Conservation (phyloP, 2,797 vertebrate species). For the Melanotaenia pygmaea region DNA sequence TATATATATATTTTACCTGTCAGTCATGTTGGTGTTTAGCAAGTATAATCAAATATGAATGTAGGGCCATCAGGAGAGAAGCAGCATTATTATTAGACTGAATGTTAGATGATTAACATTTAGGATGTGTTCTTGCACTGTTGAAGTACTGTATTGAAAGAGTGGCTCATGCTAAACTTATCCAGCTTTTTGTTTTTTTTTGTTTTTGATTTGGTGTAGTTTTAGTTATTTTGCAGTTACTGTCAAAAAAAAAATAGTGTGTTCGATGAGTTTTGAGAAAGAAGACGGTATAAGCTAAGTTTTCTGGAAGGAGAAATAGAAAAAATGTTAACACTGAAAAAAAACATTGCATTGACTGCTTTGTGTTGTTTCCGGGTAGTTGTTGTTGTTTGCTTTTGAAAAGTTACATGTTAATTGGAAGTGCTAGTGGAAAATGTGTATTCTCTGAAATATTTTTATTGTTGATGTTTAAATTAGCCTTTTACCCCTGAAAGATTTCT, state of each 20-base stretch:
- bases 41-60: conserved; percentile 70
- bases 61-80: conserved; percentile 52
- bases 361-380: conserved; percentile 58
- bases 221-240: conserved; percentile 53
- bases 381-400: conserved; percentile 54
- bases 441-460: conserved; percentile 44
- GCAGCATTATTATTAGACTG: conserved; percentile 21
- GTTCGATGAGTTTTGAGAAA: conserved; percentile 47
- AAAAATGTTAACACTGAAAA: conserved; percentile 68
- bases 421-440: conserved; percentile 44
- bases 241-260: conserved; percentile 31
- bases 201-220: conserved; percentile 48
- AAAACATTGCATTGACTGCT: conserved; percentile 31
- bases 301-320: conserved; percentile 52
- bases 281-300: conserved; percentile 71
- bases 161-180: conserved; percentile 39
- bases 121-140: conserved; percentile 72
- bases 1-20: conserved; percentile 18
- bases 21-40: conserved; percentile 39
- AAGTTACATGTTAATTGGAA: conserved; percentile 54
- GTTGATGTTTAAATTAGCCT: conserved; percentile 35
- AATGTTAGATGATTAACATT: conserved; percentile 33
- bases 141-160: conserved; percentile 72
- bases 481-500: conserved; percentile 1
- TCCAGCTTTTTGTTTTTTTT: conserved; percentile 28